phyloP scores from a whole-genome alignment of 2,888 invertebrate genomes.

The Pachydiplax longipennis region DNA sequence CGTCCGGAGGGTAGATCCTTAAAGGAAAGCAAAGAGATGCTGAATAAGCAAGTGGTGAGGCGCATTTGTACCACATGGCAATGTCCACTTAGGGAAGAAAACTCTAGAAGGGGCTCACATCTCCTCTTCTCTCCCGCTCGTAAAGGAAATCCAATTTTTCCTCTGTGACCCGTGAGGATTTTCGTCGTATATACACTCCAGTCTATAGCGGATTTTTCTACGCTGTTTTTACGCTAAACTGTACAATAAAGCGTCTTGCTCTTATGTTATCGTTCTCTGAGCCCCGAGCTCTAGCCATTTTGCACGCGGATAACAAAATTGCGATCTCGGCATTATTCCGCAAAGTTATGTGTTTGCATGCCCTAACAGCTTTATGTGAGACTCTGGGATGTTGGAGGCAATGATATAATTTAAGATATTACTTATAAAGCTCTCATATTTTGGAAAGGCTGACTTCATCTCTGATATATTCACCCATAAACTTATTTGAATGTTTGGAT shows the following conservation, averaged over 20 bases:
- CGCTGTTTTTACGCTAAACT: background rate
- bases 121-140: background rate
- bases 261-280: background rate
- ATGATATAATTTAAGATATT: no score
- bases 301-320: background rate
- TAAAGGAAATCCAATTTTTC: background rate
- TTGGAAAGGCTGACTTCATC: no score
- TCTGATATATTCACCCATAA: no score
- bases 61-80: background rate
- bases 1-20: background rate
- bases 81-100: background rate
- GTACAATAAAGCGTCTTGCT: background rate
- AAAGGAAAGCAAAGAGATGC: background rate
- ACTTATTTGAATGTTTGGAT: no score
- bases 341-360: background rate
- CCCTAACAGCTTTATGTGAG: no score
- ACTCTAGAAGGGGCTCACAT: background rate
- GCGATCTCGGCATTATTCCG: background rate
- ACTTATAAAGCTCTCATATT: no score
- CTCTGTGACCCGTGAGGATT: background rate
- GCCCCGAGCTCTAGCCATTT: background rate
- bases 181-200: background rate
- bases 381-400: no score
- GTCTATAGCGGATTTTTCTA: background rate
- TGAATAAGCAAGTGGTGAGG: constrained; percentile 33